Evolutionary conservation across 2,113 vertebrate species (phyloP).

Genomic region (Lynx canadensis): DNA sequence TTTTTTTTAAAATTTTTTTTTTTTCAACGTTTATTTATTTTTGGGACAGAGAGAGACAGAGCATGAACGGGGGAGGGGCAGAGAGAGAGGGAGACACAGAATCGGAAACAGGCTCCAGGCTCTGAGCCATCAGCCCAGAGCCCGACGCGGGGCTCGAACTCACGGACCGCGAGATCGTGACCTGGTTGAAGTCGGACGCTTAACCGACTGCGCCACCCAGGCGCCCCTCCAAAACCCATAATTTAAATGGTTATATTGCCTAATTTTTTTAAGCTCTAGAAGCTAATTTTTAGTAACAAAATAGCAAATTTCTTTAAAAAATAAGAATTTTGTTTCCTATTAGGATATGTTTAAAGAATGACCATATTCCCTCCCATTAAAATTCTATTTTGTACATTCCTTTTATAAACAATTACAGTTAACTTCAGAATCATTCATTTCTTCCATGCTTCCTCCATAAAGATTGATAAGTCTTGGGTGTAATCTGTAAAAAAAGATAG

Average conservation of each 20-base stretch:
- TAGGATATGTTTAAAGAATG: not conserved
- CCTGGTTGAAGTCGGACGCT: too few species aligned
- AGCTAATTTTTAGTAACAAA: conserved; percentile 48
- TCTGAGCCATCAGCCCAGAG: too few species aligned
- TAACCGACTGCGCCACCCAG: too few species aligned
- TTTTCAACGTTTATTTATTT: too few species aligned
- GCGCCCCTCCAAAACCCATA: not conserved
- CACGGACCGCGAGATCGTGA: too few species aligned
- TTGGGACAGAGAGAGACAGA: too few species aligned
- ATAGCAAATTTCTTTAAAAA: conserved; percentile 33
- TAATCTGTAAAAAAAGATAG: conserved; percentile 84
- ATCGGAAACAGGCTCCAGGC: too few species aligned
- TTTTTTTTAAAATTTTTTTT: too few species aligned
- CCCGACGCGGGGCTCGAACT: too few species aligned
- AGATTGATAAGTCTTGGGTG: conserved; percentile 89
- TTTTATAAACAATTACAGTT: conserved; percentile 88
- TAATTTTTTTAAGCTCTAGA: not conserved
- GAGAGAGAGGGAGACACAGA: too few species aligned
- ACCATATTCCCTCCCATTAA: not conserved
- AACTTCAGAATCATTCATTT: conserved; percentile 83
- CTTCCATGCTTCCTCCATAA: conserved; percentile 87
- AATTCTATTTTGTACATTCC: not conserved
- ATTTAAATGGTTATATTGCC: not conserved
- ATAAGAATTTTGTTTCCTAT: not conserved
- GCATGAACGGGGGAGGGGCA: too few species aligned